Percentiles rank a stretch among this genome's conserved stretches.
Evolutionary conservation across 1,140 invertebrate species (phyloP).

Genomic region (Drosophila subobscura): DNA sequence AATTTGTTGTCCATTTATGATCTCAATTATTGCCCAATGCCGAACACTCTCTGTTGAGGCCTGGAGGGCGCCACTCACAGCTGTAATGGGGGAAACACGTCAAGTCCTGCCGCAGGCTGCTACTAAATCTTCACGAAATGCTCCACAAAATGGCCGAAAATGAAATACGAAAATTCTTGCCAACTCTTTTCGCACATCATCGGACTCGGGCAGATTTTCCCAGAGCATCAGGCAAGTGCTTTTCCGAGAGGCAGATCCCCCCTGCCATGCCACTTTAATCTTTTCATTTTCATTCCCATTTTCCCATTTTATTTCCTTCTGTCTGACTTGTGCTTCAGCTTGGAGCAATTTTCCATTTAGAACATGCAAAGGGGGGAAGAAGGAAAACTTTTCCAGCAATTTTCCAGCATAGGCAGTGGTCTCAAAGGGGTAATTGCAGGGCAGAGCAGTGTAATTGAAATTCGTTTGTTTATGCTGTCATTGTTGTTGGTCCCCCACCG

Average conservation of each 20-base stretch:
- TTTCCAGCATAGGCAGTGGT: conserved; percentile 31
- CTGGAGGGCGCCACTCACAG: background rate
- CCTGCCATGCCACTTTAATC: background rate
- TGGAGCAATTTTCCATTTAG: conserved; percentile 62
- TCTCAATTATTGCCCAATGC: background rate
- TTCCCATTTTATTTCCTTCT: conserved; percentile 1
- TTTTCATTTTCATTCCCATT: background rate
- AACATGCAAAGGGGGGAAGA: conserved; percentile 39
- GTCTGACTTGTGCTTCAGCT: conserved; percentile 1
- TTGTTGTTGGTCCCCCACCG: conserved; percentile 60
- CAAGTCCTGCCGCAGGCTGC: too few relatives aligned
- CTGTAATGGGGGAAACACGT: conserved; percentile 4
- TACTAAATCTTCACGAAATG: background rate
- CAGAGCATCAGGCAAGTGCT: background rate
- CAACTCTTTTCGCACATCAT: conserved; percentile 19
- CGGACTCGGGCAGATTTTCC: background rate
- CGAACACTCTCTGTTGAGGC: background rate
- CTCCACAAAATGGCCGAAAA: conserved; percentile 1
- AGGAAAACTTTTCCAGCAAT: conserved; percentile 58
- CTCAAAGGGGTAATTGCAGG: conserved; percentile 64
- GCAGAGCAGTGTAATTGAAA: conserved; percentile 70
- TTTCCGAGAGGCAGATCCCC: too few relatives aligned
- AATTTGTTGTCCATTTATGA: background rate
- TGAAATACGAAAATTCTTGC: background rate
- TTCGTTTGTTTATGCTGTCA: conserved; percentile 81